Percentiles rank a stretch among this genome's conserved stretches.
Conservation (phyloP, 2,797 vertebrate species). For the Enteromius thamalakanensis region DNA sequence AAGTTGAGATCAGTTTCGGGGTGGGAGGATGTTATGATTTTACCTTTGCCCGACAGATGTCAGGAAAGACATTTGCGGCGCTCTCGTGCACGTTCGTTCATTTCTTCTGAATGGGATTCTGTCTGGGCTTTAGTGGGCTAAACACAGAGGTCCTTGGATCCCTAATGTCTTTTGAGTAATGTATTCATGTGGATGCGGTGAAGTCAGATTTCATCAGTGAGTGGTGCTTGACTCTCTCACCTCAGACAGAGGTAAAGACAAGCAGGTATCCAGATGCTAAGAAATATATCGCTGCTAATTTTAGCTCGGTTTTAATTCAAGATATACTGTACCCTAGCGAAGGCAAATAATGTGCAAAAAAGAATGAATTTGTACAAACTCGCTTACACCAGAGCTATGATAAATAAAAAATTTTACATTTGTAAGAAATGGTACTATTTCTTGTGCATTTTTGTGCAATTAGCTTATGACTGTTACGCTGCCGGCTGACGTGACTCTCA, state of each 20-base stretch:
- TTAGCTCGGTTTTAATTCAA: background rate
- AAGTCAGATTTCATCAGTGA: conserved; percentile 40
- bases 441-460: too few species aligned
- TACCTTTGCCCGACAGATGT: conserved; percentile 16
- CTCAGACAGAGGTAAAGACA: conserved; percentile 26
- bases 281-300: background rate
- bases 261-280: background rate
- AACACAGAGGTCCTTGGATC: background rate
- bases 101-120: conserved; percentile 26
- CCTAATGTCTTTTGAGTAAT: conserved; percentile 34
- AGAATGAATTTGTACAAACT: too few species aligned
- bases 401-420: too few species aligned
- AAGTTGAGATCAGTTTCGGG: conserved; percentile 12
- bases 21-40: conserved; percentile 26
- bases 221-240: conserved; percentile 54
- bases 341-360: background rate
- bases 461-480: too few species aligned
- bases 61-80: conserved; percentile 13
- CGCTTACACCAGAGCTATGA: too few species aligned
- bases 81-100: background rate
- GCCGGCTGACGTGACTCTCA: too few species aligned
- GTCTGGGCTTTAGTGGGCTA: conserved; percentile 29
- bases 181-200: conserved; percentile 18
- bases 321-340: background rate
- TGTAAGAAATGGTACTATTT: too few species aligned